Conservation (phyloP, 2,888 invertebrate genomes). For the Panzeria rudis region DNA sequence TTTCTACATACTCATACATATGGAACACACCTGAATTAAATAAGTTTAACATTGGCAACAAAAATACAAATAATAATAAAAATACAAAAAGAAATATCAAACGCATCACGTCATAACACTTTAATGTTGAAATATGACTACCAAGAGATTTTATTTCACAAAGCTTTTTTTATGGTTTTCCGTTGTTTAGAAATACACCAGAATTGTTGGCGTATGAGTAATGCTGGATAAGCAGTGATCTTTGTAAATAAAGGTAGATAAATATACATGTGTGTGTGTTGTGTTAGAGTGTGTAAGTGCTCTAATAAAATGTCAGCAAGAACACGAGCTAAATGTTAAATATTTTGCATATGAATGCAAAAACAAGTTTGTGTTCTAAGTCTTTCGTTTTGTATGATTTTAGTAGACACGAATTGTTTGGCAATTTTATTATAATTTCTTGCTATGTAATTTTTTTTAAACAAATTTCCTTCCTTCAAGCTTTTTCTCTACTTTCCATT, state of each 20-base stretch:
- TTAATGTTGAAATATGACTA: conserved; percentile 67
- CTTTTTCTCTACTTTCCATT: neutral
- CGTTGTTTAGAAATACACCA: neutral
- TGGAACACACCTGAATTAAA: conserved; percentile 76
- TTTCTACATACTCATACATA: conserved; percentile 21
- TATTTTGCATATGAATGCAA: conserved; percentile 12
- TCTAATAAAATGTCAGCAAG: conserved; percentile 59
- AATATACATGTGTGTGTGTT: neutral
- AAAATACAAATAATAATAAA: neutral
- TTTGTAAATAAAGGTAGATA: neutral
- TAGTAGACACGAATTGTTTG: no score
- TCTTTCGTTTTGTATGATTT: neutral
- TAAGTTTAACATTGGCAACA: conserved; percentile 60
- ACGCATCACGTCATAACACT: conserved; percentile 77
- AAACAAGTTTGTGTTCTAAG: conserved; percentile 36
- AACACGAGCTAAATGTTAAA: conserved; percentile 24
- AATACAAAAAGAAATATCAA: conserved; percentile 65
- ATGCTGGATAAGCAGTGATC: neutral
- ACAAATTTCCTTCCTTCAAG: neutral
- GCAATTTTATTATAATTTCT: neutral
- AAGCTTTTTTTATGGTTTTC: conserved; percentile 9
- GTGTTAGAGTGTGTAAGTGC: conserved; percentile 1
- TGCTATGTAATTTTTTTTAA: neutral
- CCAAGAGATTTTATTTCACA: conserved; percentile 47
- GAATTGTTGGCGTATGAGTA: conserved; percentile 70